Conservation (phyloP, 2,797 vertebrate species). For the Todus mexicanus region DNA sequence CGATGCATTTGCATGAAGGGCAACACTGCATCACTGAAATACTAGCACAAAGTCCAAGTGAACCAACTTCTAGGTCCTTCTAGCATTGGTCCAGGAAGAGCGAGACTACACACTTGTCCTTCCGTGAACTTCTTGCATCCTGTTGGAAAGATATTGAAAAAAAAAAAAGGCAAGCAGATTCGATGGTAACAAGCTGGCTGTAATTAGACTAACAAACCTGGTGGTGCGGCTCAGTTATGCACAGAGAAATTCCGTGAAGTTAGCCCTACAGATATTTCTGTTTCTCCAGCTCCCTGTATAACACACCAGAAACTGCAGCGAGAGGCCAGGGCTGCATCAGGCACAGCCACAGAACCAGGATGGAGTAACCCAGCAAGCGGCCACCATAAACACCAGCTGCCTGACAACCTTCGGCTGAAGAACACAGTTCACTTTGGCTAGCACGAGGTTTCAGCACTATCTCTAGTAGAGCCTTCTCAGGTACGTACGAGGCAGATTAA, state of each 20-base stretch:
- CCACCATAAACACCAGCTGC: neutral
- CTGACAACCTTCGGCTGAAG: neutral
- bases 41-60: neutral
- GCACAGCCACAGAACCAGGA: neutral
- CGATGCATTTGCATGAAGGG: accelerated
- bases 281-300: neutral
- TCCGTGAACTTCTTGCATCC: neutral
- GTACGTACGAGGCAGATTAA: neutral
- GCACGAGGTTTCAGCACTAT: accelerated
- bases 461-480: neutral
- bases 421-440: neutral
- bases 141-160: neutral
- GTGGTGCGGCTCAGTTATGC: neutral
- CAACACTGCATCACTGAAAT: neutral
- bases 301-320: accelerated
- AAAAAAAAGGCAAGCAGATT: neutral
- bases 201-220: neutral
- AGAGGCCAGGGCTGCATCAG: neutral
- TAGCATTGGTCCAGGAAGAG: neutral
- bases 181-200: neutral
- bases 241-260: accelerated
- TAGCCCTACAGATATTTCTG: neutral
- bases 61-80: neutral
- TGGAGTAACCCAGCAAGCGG: neutral
- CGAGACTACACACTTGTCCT: neutral